Evolutionary conservation across 2,797 vertebrate species (phyloP).

Genomic region (Pogonophryne albipinna): DNA sequence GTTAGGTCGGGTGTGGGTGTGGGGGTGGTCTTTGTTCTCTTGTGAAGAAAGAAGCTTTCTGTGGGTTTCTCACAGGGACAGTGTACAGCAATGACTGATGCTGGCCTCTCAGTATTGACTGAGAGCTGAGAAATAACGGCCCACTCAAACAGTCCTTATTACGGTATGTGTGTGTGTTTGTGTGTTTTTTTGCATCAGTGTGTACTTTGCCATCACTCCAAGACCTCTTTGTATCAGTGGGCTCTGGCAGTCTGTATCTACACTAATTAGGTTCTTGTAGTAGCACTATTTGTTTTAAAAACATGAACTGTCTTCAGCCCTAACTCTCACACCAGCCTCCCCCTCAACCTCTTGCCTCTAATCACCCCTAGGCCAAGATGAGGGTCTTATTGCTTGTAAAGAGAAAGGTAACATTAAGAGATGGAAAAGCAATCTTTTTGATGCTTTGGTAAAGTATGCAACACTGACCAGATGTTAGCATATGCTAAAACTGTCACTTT

Average conservation of each 20-base stretch:
- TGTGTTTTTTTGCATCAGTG: not conserved
- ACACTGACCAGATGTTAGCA: not conserved
- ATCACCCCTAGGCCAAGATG: conserved; percentile 19
- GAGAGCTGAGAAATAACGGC: conserved; percentile 47
- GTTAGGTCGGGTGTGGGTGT: conserved; percentile 42
- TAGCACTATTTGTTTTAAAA: conserved; percentile 22
- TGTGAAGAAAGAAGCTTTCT: conserved; percentile 64
- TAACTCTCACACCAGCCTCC: conserved; percentile 33
- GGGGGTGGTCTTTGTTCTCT: conserved; percentile 53
- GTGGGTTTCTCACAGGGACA: conserved; percentile 51
- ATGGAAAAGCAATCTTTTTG: conserved; percentile 1
- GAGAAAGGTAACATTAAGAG: not conserved
- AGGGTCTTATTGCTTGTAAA: conserved; percentile 14
- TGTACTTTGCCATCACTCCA: conserved; percentile 11
- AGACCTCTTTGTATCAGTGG: conserved; percentile 40
- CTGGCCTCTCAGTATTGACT: conserved; percentile 51
- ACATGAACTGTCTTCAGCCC: conserved; percentile 29
- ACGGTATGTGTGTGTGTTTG: conserved; percentile 28
- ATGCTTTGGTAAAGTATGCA: not conserved
- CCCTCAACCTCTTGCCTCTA: conserved; percentile 19
- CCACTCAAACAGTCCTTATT: conserved; percentile 52
- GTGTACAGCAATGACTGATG: conserved; percentile 50
- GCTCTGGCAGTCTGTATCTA: conserved; percentile 40
- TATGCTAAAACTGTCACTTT: not conserved
- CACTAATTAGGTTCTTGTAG: conserved; percentile 49